Conservation (phyloP, 2,113 vertebrate genomes). For the Takifugu flavidus region DNA sequence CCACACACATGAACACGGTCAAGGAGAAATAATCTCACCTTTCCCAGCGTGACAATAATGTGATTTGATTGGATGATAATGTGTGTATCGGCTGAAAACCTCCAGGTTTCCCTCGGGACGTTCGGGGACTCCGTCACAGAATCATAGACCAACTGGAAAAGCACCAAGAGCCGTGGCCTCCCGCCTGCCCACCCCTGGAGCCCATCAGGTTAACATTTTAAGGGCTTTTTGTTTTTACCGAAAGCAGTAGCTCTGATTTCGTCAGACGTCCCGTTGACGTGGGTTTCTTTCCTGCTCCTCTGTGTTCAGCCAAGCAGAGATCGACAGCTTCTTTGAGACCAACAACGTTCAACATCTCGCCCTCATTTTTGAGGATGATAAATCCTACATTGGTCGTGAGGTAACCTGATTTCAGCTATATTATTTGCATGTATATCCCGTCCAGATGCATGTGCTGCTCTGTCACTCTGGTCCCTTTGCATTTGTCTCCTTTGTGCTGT, state of each 20-base stretch:
- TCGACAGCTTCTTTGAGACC: constrained; percentile 80
- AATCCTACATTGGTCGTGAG: constrained; percentile 88
- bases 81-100: constrained; percentile 1
- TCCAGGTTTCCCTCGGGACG: constrained; percentile 45
- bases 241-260: no score
- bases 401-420: constrained; percentile 60
- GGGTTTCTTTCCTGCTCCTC: neutral
- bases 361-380: constrained; percentile 82
- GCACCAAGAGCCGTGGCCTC: constrained; percentile 77
- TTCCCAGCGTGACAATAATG: neutral
- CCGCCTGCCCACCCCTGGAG: constrained; percentile 83
- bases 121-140: constrained; percentile 66
- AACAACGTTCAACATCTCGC: constrained; percentile 79
- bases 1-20: neutral
- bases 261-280: neutral
- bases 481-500: constrained; percentile 1
- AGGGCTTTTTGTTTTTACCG: no score
- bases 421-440: neutral
- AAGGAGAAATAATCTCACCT: neutral
- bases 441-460: neutral
- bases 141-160: constrained; percentile 81
- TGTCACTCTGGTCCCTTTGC: neutral
- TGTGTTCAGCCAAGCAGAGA: constrained; percentile 74
- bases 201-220: constrained; percentile 76
- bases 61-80: neutral